These are phyloP conservation scores for Choristoneura rosaceana DNA, from an alignment of 2,888 invertebrate species.

Conservation along the genomic window DNA sequence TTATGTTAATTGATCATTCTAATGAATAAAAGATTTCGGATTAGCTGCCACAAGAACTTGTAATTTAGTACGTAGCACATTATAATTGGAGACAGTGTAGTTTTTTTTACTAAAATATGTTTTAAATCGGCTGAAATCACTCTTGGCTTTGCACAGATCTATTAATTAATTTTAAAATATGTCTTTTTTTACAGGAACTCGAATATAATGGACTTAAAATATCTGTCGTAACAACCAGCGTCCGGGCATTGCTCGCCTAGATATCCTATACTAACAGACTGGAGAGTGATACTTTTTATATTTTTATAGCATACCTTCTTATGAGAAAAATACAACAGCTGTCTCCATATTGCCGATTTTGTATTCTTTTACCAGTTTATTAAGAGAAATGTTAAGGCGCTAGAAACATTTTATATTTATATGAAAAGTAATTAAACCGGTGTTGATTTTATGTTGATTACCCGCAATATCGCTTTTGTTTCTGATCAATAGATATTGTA, in stretches of 20 bases:
- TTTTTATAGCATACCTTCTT: constrained; percentile 47
- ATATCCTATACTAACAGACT: constrained; percentile 41
- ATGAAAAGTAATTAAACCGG: not conserved
- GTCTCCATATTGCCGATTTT: not conserved
- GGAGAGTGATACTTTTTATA: constrained; percentile 51
- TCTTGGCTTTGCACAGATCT: constrained; percentile 6
- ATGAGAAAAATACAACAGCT: not conserved
- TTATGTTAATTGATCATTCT: no score
- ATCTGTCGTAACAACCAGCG: constrained; percentile 74
- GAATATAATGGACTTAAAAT: constrained; percentile 80
- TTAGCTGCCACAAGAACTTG: no score
- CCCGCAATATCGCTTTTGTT: not conserved
- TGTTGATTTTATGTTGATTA: not conserved
- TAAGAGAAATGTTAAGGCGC: not conserved
- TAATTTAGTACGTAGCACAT: no score
- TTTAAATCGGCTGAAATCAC: not conserved
- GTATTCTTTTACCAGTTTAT: not conserved
- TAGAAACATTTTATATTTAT: not conserved
- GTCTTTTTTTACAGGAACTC: constrained; percentile 77
- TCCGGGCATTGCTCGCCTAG: constrained; percentile 75
- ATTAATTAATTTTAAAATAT: constrained; percentile 49
- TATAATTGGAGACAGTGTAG: no score
- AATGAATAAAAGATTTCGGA: no score
- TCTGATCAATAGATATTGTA: constrained; percentile 4
- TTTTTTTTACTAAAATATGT: no score